phyloP scores from a whole-genome alignment of 2,797 vertebrate genomes.

The Diceros bicornis region DNA sequence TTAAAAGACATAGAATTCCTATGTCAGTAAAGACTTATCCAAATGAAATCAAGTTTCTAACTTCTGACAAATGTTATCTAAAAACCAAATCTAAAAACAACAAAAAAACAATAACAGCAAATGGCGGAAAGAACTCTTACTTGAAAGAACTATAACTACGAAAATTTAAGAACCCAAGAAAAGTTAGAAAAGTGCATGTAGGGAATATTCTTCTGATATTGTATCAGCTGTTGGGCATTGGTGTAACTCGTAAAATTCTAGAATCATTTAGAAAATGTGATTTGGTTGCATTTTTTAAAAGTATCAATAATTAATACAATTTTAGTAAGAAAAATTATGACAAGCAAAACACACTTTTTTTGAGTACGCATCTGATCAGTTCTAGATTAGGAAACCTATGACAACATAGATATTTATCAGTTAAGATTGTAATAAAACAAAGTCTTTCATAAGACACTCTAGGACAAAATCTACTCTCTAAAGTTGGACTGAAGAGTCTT shows the following conservation, averaged over 20 bases:
- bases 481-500: neutral
- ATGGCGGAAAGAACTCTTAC: neutral
- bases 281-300: neutral
- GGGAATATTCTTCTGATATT: neutral
- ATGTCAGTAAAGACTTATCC: neutral
- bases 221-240: neutral
- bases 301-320: neutral
- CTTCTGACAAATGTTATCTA: neutral
- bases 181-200: neutral
- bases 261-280: neutral
- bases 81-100: constrained; percentile 1
- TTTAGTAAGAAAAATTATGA: neutral
- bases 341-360: neutral
- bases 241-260: neutral
- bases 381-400: neutral
- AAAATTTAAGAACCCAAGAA: neutral
- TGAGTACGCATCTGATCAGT: neutral
- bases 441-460: neutral
- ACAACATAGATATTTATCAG: neutral
- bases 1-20: neutral
- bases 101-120: neutral
- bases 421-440: neutral
- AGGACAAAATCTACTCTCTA: neutral
- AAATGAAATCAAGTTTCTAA: neutral
- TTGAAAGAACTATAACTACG: neutral